A percentile compares a stretch with the other conserved stretches of the same genome.
Evolutionary conservation across 1,140 invertebrate genomes (phyloP).

Genomic region (Brachionus calyciflorus): DNA sequence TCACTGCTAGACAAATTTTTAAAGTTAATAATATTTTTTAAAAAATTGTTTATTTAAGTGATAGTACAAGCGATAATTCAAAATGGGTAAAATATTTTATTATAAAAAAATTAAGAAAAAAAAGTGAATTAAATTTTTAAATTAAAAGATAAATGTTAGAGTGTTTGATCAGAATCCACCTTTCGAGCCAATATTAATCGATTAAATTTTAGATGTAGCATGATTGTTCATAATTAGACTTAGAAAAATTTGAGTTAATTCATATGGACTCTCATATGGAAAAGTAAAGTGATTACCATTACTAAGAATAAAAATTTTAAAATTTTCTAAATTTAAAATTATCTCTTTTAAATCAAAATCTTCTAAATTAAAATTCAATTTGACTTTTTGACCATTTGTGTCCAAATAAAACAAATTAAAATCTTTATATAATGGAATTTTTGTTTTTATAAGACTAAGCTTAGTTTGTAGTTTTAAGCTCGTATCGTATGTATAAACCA

Average conservation of each 20-base stretch:
- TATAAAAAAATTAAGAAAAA: constrained; percentile 4
- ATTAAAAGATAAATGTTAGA: constrained; percentile 14
- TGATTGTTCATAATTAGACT: constrained; percentile 1
- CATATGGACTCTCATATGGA: constrained; percentile 3
- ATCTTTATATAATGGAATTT: constrained; percentile 21
- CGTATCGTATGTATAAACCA: not conserved
- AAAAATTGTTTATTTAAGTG: not conserved
- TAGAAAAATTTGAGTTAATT: not conserved
- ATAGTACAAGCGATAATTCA: not conserved
- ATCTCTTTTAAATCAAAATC: constrained; percentile 32
- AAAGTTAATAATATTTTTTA: too few relatives aligned
- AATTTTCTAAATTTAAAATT: not conserved
- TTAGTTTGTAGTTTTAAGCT: not conserved
- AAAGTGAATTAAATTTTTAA: not conserved
- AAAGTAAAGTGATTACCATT: constrained; percentile 34
- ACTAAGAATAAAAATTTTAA: not conserved
- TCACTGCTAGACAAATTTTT: too few relatives aligned
- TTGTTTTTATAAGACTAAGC: not conserved
- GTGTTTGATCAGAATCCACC: constrained; percentile 36
- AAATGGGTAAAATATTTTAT: constrained; percentile 30
- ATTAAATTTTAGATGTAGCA: constrained; percentile 29
- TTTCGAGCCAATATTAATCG: constrained; percentile 9
- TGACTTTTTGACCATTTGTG: not conserved
- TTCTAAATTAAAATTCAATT: not conserved
- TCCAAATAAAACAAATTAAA: constrained; percentile 1